Conservation (phyloP, 1,140 invertebrate genomes). For the Telenomus remus region DNA sequence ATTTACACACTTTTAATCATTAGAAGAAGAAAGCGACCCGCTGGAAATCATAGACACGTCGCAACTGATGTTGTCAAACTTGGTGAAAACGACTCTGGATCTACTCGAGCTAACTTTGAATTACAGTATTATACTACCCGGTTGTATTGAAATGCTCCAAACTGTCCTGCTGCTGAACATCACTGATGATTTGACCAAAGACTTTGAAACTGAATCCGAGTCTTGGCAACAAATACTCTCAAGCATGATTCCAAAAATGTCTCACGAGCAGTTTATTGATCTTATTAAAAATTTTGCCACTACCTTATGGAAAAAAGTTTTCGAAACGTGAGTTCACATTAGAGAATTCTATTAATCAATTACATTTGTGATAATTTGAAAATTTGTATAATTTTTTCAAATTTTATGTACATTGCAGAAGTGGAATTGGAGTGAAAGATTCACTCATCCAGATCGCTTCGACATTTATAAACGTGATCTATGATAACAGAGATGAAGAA, state of each 20-base stretch:
- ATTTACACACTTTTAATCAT: neutral
- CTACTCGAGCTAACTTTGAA: conserved; percentile 59
- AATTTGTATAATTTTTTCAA: no score
- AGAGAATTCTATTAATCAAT: conserved; percentile 3
- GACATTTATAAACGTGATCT: conserved; percentile 70
- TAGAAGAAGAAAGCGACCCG: conserved; percentile 10
- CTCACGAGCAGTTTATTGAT: conserved; percentile 41
- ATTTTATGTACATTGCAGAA: conserved; percentile 43
- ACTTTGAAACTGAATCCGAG: conserved; percentile 28
- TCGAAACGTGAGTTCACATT: conserved; percentile 45
- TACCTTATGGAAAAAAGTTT: conserved; percentile 61
- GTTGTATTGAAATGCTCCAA: conserved; percentile 60
- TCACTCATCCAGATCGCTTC: conserved; percentile 68
- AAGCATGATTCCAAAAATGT: conserved; percentile 26
- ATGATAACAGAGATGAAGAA: conserved; percentile 52
- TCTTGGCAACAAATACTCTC: conserved; percentile 32
- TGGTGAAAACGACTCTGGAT: conserved; percentile 54
- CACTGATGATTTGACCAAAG: conserved; percentile 29
- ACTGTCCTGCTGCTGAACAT: conserved; percentile 59
- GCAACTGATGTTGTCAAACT: conserved; percentile 7
- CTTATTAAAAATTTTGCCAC: conserved; percentile 54
- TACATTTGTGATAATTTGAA: conserved; percentile 4
- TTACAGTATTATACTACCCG: conserved; percentile 46
- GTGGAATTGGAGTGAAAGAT: conserved; percentile 62
- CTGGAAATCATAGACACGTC: conserved; percentile 21